phyloP scores from a whole-genome alignment of 2,888 invertebrate genomes.

The Troides aeacus region DNA sequence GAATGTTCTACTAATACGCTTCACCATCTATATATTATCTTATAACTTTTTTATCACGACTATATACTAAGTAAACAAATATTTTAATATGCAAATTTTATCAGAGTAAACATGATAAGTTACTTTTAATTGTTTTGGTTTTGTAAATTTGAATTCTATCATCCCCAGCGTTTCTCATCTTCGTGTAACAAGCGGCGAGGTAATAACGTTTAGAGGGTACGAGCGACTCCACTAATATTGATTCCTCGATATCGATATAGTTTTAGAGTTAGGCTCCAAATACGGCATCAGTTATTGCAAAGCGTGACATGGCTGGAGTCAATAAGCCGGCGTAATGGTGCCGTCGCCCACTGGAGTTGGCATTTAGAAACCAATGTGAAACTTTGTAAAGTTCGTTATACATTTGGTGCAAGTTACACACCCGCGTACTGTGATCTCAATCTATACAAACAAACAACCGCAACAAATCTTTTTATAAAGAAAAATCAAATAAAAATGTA shows the following conservation, averaged over 20 bases:
- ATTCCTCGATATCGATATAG: conserved; percentile 39
- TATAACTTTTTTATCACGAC: no score
- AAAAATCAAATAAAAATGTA: not conserved
- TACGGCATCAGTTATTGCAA: conserved; percentile 30
- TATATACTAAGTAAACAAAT: no score
- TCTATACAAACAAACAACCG: not conserved
- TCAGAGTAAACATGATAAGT: not conserved
- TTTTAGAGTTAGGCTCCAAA: conserved; percentile 35
- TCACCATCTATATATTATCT: no score
- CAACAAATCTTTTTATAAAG: not conserved
- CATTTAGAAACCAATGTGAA: conserved; percentile 17
- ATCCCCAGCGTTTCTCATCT: not conserved
- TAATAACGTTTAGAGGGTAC: conserved; percentile 22
- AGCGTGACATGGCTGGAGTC: conserved; percentile 39
- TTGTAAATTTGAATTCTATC: not conserved
- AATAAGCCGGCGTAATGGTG: conserved; percentile 39
- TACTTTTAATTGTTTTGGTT: not conserved
- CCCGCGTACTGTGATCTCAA: not conserved
- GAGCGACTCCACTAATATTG: conserved; percentile 32
- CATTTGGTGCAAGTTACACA: conserved; percentile 4
- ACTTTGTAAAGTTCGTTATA: conserved; percentile 11
- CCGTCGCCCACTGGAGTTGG: conserved; percentile 32
- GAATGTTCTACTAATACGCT: no score
- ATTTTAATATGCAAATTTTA: not conserved
- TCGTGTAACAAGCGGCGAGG: conserved; percentile 14